phyloP scores from a whole-genome alignment of 2,113 vertebrate genomes.

The Tichodroma muraria region DNA sequence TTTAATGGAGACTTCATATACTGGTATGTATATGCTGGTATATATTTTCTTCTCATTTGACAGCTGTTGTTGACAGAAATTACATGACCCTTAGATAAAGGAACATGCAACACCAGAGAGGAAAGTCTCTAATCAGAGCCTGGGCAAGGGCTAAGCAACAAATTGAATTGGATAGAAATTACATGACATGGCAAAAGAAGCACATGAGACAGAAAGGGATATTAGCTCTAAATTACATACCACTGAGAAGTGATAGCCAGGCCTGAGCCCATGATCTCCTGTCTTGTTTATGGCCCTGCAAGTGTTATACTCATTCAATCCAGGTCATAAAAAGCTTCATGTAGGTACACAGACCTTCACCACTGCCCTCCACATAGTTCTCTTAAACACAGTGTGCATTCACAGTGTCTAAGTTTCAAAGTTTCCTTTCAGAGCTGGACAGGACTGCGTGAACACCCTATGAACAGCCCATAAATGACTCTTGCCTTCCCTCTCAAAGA shows the following conservation, averaged over 20 bases:
- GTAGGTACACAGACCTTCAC: neutral
- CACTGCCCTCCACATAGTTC: too few relatives aligned
- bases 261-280: neutral
- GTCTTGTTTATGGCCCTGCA: neutral
- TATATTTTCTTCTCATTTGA: neutral
- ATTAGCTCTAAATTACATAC: neutral
- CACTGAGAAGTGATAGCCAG: neutral
- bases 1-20: neutral
- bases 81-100: neutral
- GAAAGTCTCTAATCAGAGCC: neutral
- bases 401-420: too few relatives aligned
- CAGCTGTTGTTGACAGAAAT: neutral
- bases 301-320: neutral
- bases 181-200: neutral
- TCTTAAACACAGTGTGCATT: neutral
- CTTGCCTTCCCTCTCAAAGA: neutral
- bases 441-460: neutral
- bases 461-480: neutral
- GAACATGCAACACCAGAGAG: neutral
- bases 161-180: neutral
- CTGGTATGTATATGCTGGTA: neutral
- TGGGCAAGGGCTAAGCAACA: neutral
- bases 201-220: neutral
- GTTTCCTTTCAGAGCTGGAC: neutral
- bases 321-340: neutral